Evolutionary conservation across 2,113 vertebrate species (phyloP).

Genomic region (Nestor notabilis): DNA sequence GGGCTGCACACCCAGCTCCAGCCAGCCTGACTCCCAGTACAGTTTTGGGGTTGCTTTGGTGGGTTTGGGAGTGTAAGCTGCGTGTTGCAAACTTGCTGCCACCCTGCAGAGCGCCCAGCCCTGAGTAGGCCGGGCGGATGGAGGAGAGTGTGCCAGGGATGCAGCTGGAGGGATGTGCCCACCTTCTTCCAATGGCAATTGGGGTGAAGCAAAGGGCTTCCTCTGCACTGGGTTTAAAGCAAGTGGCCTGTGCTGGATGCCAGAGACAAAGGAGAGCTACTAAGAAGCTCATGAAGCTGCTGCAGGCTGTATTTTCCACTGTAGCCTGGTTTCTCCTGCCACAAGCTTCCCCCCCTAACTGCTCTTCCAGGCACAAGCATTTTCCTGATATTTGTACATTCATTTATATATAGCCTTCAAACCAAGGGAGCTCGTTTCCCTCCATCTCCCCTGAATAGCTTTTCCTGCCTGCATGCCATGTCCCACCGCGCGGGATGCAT

Average conservation of each 20-base stretch:
- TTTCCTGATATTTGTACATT: background rate
- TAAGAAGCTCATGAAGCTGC: background rate
- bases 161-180: background rate
- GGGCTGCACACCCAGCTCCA: background rate
- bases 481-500: background rate
- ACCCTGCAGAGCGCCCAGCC: accelerated
- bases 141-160: background rate
- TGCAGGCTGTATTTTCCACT: conserved; percentile 4
- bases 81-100: accelerated
- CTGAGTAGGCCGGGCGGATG: accelerated
- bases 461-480: conserved; percentile 32
- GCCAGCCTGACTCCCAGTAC: background rate
- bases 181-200: accelerated
- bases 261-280: background rate
- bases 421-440: background rate
- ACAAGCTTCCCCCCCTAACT: background rate
- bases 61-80: background rate
- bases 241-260: background rate
- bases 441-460: background rate
- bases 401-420: background rate
- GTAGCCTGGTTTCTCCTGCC: background rate
- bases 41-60: background rate
- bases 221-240: background rate
- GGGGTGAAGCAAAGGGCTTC: background rate
- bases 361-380: background rate